Evolutionary conservation across 2,113 vertebrate genomes (phyloP).

Genomic region (Poicephalus gulielmi): DNA sequence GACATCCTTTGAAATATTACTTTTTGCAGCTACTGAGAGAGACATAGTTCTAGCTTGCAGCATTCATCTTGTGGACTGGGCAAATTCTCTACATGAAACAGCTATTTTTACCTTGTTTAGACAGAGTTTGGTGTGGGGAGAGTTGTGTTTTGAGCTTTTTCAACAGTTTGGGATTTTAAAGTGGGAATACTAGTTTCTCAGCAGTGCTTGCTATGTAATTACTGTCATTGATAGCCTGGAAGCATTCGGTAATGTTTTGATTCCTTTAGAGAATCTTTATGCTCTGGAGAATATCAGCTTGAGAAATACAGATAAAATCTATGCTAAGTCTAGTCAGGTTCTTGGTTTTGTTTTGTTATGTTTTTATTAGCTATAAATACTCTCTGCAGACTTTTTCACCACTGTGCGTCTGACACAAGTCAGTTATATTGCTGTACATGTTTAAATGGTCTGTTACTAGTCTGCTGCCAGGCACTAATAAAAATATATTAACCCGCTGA

Average conservation of each 20-base stretch:
- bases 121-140: not conserved
- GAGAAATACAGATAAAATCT: not conserved
- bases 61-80: not conserved
- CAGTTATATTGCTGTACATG: not conserved
- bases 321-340: not conserved
- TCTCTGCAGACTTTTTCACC: not conserved
- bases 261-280: not conserved
- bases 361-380: conserved; percentile 1
- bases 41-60: not conserved
- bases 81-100: not conserved
- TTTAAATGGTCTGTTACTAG: conserved; percentile 47
- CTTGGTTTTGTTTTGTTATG: not conserved
- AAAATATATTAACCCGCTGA: conserved; percentile 52
- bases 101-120: not conserved
- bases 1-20: not conserved
- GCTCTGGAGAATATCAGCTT: not conserved
- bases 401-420: not conserved
- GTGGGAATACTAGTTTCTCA: not conserved
- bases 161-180: not conserved
- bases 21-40: not conserved
- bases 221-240: not conserved
- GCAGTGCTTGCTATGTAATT: not conserved
- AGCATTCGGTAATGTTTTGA: not conserved
- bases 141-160: not conserved
- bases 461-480: conserved; percentile 44